These are phyloP conservation scores for Pseudomyrmex cubaensis DNA, from an alignment of 1,140 invertebrate species.

Conservation along the genomic window DNA sequence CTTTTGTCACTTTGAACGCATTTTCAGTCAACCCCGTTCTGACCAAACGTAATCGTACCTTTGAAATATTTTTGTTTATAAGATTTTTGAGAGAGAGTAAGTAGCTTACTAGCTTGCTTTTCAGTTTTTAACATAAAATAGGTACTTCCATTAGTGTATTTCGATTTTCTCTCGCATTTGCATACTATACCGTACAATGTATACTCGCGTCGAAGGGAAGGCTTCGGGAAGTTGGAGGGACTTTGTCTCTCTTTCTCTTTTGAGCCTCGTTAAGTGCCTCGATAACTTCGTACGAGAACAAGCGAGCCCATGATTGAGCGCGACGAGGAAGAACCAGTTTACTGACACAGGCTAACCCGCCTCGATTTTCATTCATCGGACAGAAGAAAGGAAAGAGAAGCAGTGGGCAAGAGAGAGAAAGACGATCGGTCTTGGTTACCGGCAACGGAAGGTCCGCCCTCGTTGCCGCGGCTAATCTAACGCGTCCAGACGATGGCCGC, in stretches of 20 bases:
- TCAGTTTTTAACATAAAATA: neutral
- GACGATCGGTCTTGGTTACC: conserved; percentile 55
- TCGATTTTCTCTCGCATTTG: neutral
- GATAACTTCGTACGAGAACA: conserved; percentile 54
- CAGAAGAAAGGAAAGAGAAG: conserved; percentile 8
- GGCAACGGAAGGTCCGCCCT: conserved; percentile 54
- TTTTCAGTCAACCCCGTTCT: no score
- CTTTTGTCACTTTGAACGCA: neutral
- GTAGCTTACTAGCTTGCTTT: neutral
- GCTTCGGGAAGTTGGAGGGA: neutral
- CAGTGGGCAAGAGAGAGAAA: conserved; percentile 8
- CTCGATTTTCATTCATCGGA: conserved; percentile 58
- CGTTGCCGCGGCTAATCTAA: conserved; percentile 58
- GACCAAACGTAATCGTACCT: no score
- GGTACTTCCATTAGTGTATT: neutral
- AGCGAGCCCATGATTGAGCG: conserved; percentile 51
- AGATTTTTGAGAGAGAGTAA: neutral
- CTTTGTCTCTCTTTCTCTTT: conserved; percentile 24
- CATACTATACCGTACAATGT: neutral
- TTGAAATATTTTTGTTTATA: no score
- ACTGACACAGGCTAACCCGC: conserved; percentile 50
- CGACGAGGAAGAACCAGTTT: conserved; percentile 56
- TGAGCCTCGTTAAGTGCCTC: conserved; percentile 54
- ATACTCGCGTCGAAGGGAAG: neutral
- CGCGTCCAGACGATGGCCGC: conserved; percentile 55